Evolutionary conservation across 2,888 invertebrate species (phyloP), one percentile per base, ranked within the genome.

Genomic region (Frankliniella intonsa): DNA sequence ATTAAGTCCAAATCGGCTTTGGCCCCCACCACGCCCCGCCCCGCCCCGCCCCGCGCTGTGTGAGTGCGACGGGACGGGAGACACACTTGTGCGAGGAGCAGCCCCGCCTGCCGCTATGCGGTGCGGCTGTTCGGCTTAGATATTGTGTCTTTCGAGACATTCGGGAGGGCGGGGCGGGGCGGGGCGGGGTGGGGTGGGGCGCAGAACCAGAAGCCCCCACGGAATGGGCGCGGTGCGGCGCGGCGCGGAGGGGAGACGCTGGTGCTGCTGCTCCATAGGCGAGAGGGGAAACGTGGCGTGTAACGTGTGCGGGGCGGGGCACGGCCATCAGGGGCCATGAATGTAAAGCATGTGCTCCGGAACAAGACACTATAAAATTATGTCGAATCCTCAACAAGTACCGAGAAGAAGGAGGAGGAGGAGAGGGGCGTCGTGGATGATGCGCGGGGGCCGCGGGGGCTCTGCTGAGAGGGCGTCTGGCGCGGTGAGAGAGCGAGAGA

Each of bases 341-440:
- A 76, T 76, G 69, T 76, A 76, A 76, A 76, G 69, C 69, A 76
- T 76, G 69, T 76, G 69, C 69, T 76, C 69, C 69, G 69, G 69
- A n/a, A 69, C 69, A 76, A 76, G 69, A 76, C 69, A 76, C 69
- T 76, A 76, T 76, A 76, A 76, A 76, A 76, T 76, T 76, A 76
- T 76, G 69, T 76, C 69, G 69, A 76, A 76, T 76, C 69, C 69
- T 76, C 69, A 76, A 76, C 69, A 76, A 76, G 69, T 76, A 76
- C 69, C 22, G 69, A n/a, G 62, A 1, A 55, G 55, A 3, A n/a
- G 14, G 62, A 7, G 17, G 55, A 55, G 55, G 9, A 38, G 55
- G 55, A 62, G 14, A n/a, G 14, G 19, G 62, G 62, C 17, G 62
- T 17, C 62, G 38, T 38, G 38, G 38, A 38, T 38, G 38, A 38